Conservation (phyloP, 2,797 vertebrate species). For the Austrolebias charrua region DNA sequence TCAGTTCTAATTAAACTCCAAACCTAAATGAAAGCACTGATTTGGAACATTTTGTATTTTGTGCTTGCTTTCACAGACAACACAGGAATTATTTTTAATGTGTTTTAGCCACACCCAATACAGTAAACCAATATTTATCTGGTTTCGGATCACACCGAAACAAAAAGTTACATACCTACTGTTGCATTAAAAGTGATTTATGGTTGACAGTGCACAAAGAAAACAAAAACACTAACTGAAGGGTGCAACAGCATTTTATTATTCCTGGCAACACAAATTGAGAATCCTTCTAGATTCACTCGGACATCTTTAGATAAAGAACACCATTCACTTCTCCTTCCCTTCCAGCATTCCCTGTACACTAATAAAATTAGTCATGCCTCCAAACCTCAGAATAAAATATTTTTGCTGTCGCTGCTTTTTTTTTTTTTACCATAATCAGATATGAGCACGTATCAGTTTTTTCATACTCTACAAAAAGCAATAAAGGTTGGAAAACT, state of each 20-base stretch:
- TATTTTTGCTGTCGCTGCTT: constrained; percentile 26
- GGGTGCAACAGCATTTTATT: constrained; percentile 8
- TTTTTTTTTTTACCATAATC: constrained; percentile 1
- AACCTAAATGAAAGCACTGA: not conserved
- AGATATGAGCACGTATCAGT: constrained; percentile 23
- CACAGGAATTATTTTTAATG: not conserved
- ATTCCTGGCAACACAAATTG: not conserved
- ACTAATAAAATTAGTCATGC: constrained; percentile 35
- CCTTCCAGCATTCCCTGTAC: constrained; percentile 22
- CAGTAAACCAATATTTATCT: not conserved
- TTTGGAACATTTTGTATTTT: too few relatives aligned
- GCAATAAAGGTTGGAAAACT: constrained; percentile 3
- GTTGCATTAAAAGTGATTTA: constrained; percentile 1
- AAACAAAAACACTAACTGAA: not conserved
- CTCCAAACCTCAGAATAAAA: constrained; percentile 28
- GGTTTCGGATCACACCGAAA: not conserved
- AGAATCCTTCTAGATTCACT: constrained; percentile 20
- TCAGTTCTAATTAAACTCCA: not conserved
- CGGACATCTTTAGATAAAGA: constrained; percentile 28
- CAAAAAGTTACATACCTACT: constrained; percentile 10
- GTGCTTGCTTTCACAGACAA: too few relatives aligned
- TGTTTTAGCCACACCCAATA: not conserved
- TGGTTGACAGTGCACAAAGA: not conserved
- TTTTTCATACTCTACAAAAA: constrained; percentile 2
- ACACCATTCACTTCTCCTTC: constrained; percentile 23